phyloP scores from a whole-genome alignment of 2,797 vertebrate genomes.

The Gymnothorax javanicus region DNA sequence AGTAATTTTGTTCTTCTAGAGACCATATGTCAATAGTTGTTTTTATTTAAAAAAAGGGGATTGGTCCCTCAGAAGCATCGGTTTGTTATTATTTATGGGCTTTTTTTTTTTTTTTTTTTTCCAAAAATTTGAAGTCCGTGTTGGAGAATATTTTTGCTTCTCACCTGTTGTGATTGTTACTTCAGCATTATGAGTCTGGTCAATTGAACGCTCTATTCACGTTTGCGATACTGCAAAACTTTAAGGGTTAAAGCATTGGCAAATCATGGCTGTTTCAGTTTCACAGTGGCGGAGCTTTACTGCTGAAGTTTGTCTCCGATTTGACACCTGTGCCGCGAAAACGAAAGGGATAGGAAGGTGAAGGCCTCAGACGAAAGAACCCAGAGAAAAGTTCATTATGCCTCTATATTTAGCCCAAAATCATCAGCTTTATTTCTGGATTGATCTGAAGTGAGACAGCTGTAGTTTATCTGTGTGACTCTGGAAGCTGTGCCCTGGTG shows the following conservation, averaged over 20 bases:
- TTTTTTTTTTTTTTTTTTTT: no score
- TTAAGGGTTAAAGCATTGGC: not conserved
- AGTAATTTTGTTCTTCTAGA: no score
- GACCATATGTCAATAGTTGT: no score
- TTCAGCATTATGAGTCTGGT: no score
- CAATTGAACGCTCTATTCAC: no score
- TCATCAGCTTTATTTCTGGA: not conserved
- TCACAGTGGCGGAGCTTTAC: not conserved
- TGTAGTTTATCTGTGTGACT: not conserved
- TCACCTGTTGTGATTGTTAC: no score
- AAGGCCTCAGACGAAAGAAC: not conserved
- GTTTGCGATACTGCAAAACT: no score
- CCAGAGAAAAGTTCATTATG: not conserved
- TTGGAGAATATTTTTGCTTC: no score
- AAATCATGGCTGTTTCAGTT: not conserved
- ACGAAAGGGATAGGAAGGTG: not conserved
- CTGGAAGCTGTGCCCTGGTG: not conserved
- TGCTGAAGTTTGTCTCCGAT: not conserved
- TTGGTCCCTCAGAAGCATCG: no score
- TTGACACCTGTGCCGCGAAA: not conserved
- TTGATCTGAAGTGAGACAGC: not conserved
- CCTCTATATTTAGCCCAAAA: not conserved
- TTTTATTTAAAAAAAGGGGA: no score
- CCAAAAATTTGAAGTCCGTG: no score
- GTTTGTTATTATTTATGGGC: no score